Base-by-base conservation (phyloP, 23 tunicate genomes). In the Halocynthia roretzi region DNA sequence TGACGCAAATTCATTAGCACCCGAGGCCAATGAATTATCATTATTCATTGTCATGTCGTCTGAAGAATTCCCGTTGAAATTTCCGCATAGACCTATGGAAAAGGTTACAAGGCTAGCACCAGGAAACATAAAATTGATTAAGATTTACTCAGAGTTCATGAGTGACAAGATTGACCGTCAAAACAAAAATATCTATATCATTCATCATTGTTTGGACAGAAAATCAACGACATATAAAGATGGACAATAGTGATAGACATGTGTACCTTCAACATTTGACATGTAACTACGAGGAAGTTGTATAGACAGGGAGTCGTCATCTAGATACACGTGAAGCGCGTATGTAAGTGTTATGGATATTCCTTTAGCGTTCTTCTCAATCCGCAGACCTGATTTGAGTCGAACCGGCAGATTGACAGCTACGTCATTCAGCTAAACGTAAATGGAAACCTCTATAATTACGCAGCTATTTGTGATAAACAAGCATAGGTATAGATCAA, bases 11-110 rank as follows among this genome's bases (percentile, higher is more conserved):
- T 82, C 72, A 7, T 48, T 56, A 6, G 71, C 80, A 64, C 48
- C 56, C 48, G 64, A 10, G 6, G 78, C 72, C 48, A 62, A 57
- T 11, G 80, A 22, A 10, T 71, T 44, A 19, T 75, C 52, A 17
- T 74, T 51, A 5, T 70, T 68, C 44, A 64, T 58, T 6, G 68
- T 61, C 12, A 83, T 68, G 52, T 86, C 92, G 58, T 86, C 82
- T 31, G 50, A 44, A 7, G 85, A 54, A 52, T 72, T 80, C 8
- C 76, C 80, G 74, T 85, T 85, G 51, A 58, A 53, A 56, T 85
- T 81, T 15, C 90, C 90, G 52, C 90, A 85, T 21, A 85, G 66
- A 74, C 90, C 90, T 85, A 68, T 15, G 80, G 68, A 10, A 20
- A 65, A 40, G 70, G 22, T 20, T 20, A 58, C 63, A 14, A 58